A percentile compares a stretch with the other conserved stretches of the same genome.
phyloP scores from a whole-genome alignment of 2,888 invertebrate species.

The Phyllotreta striolata region DNA sequence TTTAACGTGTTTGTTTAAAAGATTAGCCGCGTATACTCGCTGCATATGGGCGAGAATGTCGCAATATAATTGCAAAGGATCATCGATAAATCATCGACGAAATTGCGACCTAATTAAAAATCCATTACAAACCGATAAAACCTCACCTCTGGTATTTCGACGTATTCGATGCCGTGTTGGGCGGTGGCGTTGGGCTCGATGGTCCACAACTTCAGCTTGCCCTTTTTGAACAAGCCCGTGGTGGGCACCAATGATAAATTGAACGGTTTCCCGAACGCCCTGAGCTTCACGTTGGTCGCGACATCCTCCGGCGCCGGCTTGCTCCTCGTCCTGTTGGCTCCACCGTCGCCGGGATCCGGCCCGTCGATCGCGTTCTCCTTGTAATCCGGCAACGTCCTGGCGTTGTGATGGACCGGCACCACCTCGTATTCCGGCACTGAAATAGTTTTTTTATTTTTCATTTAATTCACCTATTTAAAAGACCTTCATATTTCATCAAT shows the following conservation, averaged over 20 bases:
- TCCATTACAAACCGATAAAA: no score
- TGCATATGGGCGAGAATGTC: slow-evolving; percentile 25
- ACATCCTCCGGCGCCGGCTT: slow-evolving; percentile 45
- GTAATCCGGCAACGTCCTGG: slow-evolving; percentile 55
- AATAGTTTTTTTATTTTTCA: slow-evolving; percentile 48
- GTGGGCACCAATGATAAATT: slow-evolving; percentile 79
- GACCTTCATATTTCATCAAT: no score
- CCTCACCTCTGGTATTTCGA: slow-evolving; percentile 78
- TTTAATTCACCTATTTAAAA: no score
- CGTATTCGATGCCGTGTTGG: slow-evolving; percentile 81
- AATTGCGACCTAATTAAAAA: slow-evolving; percentile 1
- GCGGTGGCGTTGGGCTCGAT: slow-evolving; percentile 79
- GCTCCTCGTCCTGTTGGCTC: slow-evolving; percentile 35
- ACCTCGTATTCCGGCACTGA: slow-evolving; percentile 85
- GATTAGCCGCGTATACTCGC: slow-evolving; percentile 19
- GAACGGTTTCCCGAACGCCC: slow-evolving; percentile 81
- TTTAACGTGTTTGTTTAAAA: slow-evolving; percentile 25
- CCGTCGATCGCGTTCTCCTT: slow-evolving; percentile 56
- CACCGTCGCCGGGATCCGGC: slow-evolving; percentile 31
- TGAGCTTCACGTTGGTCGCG: slow-evolving; percentile 74
- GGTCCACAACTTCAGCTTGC: slow-evolving; percentile 82
- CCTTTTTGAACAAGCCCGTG: slow-evolving; percentile 78
- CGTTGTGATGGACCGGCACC: slow-evolving; percentile 77
- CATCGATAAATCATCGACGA: slow-evolving; percentile 19
- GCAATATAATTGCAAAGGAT: slow-evolving; percentile 21